These are phyloP conservation scores for Oreortyx pictus DNA, from an alignment of 2,797 vertebrate species.

Conservation along the genomic window DNA sequence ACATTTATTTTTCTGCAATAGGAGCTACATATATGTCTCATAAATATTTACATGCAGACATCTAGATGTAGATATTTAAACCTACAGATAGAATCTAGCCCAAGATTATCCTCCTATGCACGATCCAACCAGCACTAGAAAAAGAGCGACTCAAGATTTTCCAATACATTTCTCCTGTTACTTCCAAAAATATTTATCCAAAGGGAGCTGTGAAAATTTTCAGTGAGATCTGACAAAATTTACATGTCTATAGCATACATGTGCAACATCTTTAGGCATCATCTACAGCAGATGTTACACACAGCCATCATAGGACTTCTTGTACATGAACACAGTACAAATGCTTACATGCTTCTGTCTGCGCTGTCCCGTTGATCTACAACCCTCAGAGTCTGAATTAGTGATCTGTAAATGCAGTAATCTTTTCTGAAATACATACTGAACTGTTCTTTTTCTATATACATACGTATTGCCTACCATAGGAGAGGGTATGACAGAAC, in stretches of 20 bases:
- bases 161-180: fast-evolving
- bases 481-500: fast-evolving
- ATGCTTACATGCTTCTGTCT: neutral
- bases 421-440: neutral
- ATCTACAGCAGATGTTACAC: neutral
- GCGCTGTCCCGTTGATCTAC: neutral
- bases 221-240: neutral
- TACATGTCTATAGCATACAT: neutral
- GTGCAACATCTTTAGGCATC: neutral
- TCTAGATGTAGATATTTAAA: neutral
- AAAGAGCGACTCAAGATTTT: neutral
- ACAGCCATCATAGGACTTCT: fast-evolving
- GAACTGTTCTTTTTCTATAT: neutral
- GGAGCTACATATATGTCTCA: no score
- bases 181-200: neutral
- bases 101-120: fast-evolving
- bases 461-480: neutral
- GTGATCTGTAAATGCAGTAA: neutral
- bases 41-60: no score
- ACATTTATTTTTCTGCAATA: no score
- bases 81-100: neutral
- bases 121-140: neutral
- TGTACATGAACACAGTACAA: neutral
- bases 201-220: neutral
- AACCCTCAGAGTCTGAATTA: neutral